phyloP scores from a whole-genome alignment of 2,888 invertebrate genomes.

The Syrphus vitripennis region DNA sequence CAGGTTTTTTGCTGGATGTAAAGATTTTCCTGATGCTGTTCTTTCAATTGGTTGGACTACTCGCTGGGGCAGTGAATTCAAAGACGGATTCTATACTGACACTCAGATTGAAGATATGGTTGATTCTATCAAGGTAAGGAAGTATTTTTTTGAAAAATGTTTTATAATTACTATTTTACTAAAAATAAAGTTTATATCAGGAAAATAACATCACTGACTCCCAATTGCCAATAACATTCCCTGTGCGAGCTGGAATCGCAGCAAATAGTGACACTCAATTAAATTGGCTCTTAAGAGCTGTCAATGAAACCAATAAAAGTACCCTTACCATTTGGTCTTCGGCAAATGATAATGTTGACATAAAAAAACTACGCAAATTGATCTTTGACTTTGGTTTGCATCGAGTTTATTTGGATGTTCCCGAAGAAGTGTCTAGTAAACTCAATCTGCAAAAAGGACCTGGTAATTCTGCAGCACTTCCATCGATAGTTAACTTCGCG shows the following conservation, averaged over 20 bases:
- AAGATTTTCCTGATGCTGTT: slow-evolving; percentile 84
- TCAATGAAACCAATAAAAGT: slow-evolving; percentile 77
- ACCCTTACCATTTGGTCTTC: slow-evolving; percentile 92
- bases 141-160: neutral
- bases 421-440: slow-evolving; percentile 83
- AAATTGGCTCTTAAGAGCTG: slow-evolving; percentile 83
- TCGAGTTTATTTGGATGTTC: slow-evolving; percentile 90
- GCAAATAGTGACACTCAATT: slow-evolving; percentile 85
- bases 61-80: slow-evolving; percentile 82
- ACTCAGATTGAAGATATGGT: slow-evolving; percentile 88
- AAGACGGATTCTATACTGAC: slow-evolving; percentile 84
- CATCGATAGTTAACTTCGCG: slow-evolving; percentile 74
- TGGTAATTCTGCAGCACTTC: slow-evolving; percentile 58
- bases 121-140: slow-evolving; percentile 81
- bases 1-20: slow-evolving; percentile 84
- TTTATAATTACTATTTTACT: neutral
- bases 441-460: slow-evolving; percentile 77
- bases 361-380: slow-evolving; percentile 85
- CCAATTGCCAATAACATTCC: slow-evolving; percentile 89
- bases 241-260: slow-evolving; percentile 87
- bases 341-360: slow-evolving; percentile 86
- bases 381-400: slow-evolving; percentile 86
- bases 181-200: slow-evolving; percentile 35
- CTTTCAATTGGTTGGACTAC: slow-evolving; percentile 95
- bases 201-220: slow-evolving; percentile 78